Evolutionary conservation across 2,888 invertebrate species (phyloP), one percentile per base, ranked within the genome.

Genomic region (Apodemia arnacis): DNA sequence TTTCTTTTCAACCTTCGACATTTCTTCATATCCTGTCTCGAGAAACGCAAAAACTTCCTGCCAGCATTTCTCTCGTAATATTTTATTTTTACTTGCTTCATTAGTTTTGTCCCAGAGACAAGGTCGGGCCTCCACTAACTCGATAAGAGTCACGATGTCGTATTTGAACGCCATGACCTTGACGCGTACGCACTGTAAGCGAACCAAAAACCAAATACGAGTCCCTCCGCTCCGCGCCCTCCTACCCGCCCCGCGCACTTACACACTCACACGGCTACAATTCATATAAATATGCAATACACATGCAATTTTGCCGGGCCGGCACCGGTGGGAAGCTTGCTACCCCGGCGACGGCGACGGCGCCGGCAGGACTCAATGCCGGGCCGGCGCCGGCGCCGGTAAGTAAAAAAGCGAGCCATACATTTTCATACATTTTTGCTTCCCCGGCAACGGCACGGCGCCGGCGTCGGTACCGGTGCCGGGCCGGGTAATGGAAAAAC

Each of bases 11-110:
- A 54, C 76, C 49, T 54, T 76, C 76, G 38, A 38, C 38, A 76
- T 74, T 41, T 76, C 76, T 59, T 54, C 59, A 76, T 76, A 76
- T 76, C 59, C 54, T 54, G 49, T 54, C 54, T 76, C 76, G 24
- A 76, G 24, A 76, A 76, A 54, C 27, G 24, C 44, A 76, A 49
- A 76, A 76, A 83, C 24, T 66, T 72, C 75, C 63, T 78, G 79
- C 77, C 80, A 54, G 21, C 27, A 87, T 74, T 78, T 73, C 15
- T 54, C 82, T 78, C 78, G 75, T 77, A 77, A 54, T 18, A 54
- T 15, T 54, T 54, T 54, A 54, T 54, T 54, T 54, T 54, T 18
- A 54, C 15, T 54, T 15, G 15, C 54, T 54, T 54, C 54, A 18
- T 15, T 54, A 18, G 54, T 54, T 54, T 18, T 54, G n/a, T 54